These are phyloP conservation scores for Galbula dea DNA, from an alignment of 2,113 vertebrate genomes.

Conservation along the genomic window DNA sequence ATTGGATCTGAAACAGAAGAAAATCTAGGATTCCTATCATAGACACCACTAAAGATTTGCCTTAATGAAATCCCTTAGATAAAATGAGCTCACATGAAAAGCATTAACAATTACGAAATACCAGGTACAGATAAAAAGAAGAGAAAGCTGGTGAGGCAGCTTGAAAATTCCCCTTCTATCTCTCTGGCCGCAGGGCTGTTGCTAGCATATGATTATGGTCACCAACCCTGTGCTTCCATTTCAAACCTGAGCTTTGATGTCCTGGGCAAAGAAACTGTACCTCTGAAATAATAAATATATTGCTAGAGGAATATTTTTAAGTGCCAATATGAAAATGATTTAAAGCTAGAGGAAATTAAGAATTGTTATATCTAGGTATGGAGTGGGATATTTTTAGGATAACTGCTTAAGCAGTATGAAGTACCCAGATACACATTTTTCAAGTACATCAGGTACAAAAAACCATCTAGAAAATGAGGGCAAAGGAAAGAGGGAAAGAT, in stretches of 20 bases:
- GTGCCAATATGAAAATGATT: background rate
- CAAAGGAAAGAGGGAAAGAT: background rate
- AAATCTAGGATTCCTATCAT: background rate
- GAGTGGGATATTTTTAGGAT: background rate
- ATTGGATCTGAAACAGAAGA: background rate
- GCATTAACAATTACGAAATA: background rate
- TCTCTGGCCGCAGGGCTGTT: background rate
- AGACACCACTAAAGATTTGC: background rate
- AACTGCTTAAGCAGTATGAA: background rate
- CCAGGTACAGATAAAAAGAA: background rate
- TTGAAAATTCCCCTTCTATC: background rate
- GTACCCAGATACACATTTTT: background rate
- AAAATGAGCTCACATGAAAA: background rate
- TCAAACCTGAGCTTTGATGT: background rate
- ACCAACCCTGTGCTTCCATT: background rate
- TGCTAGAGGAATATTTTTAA: background rate
- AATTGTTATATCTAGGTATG: background rate
- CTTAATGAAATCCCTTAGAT: background rate
- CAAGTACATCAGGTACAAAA: background rate
- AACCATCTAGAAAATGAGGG: background rate
- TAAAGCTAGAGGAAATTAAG: background rate
- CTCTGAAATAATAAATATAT: background rate
- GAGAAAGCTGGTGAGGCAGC: background rate
- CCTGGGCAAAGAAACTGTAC: background rate
- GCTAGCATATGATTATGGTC: background rate